Evolutionary conservation across 2,113 vertebrate genomes (phyloP).

Genomic region (Sapajus apella): DNA sequence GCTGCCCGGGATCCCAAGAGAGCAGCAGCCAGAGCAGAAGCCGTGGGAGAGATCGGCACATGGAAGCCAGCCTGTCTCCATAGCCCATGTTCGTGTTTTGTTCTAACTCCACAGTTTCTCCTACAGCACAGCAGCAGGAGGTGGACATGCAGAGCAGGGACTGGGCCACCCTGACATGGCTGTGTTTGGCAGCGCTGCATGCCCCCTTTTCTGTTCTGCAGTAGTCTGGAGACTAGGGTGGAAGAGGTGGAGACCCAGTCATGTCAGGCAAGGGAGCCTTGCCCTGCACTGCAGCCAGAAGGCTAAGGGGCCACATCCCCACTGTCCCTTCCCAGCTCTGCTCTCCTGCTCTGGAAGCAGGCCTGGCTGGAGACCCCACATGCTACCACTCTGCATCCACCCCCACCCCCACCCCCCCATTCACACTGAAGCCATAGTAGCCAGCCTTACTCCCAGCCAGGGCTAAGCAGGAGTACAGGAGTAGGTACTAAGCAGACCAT

Average conservation of each 20-base stretch:
- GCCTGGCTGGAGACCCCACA: neutral
- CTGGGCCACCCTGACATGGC: neutral
- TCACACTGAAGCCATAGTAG: neutral
- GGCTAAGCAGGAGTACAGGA: rapidly evolving
- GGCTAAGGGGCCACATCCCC: neutral
- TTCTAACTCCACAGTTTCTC: neutral
- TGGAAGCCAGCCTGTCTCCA: neutral
- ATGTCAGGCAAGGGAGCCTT: neutral
- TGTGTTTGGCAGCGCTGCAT: neutral
- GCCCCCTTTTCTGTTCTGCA: neutral
- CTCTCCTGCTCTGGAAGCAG: neutral
- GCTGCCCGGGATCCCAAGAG: neutral
- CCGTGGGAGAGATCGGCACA: neutral
- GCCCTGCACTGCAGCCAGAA: neutral
- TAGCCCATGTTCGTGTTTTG: neutral
- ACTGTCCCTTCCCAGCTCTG: neutral
- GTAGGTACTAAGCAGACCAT: too few species aligned
- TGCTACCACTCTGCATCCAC: neutral
- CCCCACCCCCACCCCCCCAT: too few species aligned
- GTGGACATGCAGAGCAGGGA: rapidly evolving
- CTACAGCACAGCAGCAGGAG: too few species aligned
- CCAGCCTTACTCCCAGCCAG: neutral
- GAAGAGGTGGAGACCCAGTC: neutral
- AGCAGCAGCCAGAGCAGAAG: neutral
- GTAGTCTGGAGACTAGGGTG: neutral